Evolutionary conservation across 2,113 vertebrate genomes (phyloP).

Genomic region (Microtus richardsoni): DNA sequence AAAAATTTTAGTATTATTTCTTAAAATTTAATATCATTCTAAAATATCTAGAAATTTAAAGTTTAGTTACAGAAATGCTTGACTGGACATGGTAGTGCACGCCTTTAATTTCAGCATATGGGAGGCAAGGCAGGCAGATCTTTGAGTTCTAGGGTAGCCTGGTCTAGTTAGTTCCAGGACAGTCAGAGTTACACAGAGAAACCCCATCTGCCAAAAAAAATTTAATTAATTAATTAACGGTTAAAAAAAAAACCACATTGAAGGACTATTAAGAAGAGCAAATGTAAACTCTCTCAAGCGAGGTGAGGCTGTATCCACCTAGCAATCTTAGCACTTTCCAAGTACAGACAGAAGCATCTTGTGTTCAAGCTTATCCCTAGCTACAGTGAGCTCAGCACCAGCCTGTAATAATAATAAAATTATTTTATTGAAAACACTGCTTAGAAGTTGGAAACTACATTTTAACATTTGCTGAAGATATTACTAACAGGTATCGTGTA

Average conservation of each 20-base stretch:
- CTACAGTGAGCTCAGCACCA: neutral
- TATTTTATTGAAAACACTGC: no score
- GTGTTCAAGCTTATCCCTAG: neutral
- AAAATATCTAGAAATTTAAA: neutral
- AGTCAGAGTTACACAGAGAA: neutral
- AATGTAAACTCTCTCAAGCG: neutral
- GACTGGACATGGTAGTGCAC: neutral
- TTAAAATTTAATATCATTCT: neutral
- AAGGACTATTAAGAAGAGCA: neutral
- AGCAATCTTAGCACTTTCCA: neutral
- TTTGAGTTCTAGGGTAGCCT: neutral
- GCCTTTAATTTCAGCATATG: neutral
- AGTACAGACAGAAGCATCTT: neutral
- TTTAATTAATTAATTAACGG: neutral
- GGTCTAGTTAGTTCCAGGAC: neutral
- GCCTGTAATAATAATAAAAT: no score
- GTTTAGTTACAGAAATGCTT: neutral
- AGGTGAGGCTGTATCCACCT: fast-evolving
- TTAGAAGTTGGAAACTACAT: no score
- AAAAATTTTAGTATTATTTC: neutral
- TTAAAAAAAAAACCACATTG: neutral
- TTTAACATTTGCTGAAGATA: no score
- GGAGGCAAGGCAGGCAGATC: neutral
- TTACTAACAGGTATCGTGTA: no score
- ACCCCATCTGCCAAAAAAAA: neutral